phyloP scores from a whole-genome alignment of 2,888 invertebrate species.

The Drosophila paranaensis region DNA sequence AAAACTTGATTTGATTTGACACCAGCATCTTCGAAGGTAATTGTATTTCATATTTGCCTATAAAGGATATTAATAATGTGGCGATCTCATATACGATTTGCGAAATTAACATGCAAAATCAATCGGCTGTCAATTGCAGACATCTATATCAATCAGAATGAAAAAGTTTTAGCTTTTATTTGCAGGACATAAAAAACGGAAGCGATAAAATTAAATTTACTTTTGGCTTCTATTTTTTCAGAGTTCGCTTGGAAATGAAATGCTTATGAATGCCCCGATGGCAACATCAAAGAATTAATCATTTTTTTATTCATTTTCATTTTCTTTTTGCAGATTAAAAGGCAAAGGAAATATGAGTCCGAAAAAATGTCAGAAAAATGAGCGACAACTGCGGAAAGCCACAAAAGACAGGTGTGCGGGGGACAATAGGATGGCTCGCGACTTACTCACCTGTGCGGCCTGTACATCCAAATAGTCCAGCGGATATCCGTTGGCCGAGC shows the following conservation, averaged over 20 bases:
- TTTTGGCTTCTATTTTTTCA: neutral
- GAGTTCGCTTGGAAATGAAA: neutral
- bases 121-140: neutral
- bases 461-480: constrained; percentile 80
- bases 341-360: constrained; percentile 13
- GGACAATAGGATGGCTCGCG: neutral
- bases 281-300: constrained; percentile 37
- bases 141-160: neutral
- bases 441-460: constrained; percentile 82
- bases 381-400: constrained; percentile 54
- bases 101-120: neutral
- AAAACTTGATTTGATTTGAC: too few relatives aligned
- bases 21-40: too few relatives aligned
- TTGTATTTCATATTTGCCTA: too few relatives aligned
- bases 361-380: constrained; percentile 23
- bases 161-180: neutral
- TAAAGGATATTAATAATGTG: too few relatives aligned
- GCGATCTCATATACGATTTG: too few relatives aligned
- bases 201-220: neutral
- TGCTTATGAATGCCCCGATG: constrained; percentile 7
- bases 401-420: constrained; percentile 16
- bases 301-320: constrained; percentile 11
- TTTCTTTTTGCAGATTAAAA: constrained; percentile 6
- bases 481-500: constrained; percentile 73
- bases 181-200: neutral